phyloP scores from a whole-genome alignment of 2,113 vertebrate genomes.

The Peromyscus californicus region DNA sequence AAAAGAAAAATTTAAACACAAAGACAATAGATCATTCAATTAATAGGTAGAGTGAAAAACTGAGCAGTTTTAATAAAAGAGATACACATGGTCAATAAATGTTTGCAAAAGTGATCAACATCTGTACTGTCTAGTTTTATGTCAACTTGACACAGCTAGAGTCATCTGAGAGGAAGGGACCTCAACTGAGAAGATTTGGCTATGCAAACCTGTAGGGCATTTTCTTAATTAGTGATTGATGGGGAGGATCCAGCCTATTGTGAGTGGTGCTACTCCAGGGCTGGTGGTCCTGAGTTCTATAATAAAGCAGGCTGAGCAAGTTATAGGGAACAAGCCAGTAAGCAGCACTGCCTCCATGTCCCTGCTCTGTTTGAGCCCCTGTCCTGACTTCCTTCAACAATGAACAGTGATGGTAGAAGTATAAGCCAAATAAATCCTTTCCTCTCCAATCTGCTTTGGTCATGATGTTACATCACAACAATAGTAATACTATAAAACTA shows the following conservation, averaged over 20 bases:
- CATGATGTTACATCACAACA: background rate
- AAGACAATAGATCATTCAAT: background rate
- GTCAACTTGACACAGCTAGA: background rate
- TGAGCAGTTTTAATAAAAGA: background rate
- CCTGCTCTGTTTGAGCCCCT: background rate
- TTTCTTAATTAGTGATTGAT: background rate
- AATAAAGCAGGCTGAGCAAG: background rate
- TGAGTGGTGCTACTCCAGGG: background rate
- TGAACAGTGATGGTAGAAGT: background rate
- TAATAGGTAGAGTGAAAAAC: background rate
- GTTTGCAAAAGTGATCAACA: background rate
- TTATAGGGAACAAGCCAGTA: background rate
- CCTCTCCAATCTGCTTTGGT: background rate
- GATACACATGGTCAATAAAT: background rate
- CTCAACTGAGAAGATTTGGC: background rate
- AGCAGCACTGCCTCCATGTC: background rate
- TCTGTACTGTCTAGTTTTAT: background rate
- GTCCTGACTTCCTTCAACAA: background rate
- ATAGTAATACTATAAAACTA: background rate
- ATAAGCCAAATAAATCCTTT: background rate
- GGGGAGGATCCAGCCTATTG: background rate
- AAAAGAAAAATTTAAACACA: background rate
- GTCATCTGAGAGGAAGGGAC: background rate
- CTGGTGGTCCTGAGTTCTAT: background rate
- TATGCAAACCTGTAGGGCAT: background rate